A percentile compares a stretch with the other conserved stretches of the same genome.
Evolutionary conservation across 2,888 invertebrate species (phyloP).

Genomic region (Pristionchus entomophagus): DNA sequence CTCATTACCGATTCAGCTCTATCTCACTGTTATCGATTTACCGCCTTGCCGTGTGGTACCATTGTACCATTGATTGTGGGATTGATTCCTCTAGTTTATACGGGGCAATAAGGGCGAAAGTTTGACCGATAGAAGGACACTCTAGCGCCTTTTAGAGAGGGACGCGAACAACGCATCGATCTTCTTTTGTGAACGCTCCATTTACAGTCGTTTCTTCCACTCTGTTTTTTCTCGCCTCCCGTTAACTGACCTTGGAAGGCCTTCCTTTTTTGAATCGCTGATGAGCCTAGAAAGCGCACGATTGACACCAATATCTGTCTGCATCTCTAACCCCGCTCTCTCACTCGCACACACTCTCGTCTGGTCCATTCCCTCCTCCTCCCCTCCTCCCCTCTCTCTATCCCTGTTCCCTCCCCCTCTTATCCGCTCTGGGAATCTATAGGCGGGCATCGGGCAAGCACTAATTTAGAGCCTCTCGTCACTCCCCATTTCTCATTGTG

Average conservation of each 20-base stretch:
- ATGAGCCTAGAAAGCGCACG: background rate
- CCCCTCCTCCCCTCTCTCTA: background rate
- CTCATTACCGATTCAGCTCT: constrained; percentile 12
- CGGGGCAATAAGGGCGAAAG: constrained; percentile 1
- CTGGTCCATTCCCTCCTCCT: background rate
- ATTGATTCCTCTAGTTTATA: background rate
- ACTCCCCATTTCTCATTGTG: background rate
- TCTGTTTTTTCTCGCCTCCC: background rate
- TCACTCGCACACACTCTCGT: constrained; percentile 15
- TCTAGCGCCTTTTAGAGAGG: constrained; percentile 3
- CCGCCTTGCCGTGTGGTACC: background rate
- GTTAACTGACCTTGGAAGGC: background rate
- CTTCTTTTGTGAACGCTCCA: background rate
- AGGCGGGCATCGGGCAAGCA: background rate
- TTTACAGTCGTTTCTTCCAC: background rate
- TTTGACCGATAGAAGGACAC: constrained; percentile 17
- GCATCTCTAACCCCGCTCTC: constrained; percentile 19
- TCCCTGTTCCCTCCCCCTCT: background rate
- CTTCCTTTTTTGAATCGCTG: background rate
- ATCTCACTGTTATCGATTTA: background rate
- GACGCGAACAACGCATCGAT: no score
- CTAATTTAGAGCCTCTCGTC: background rate
- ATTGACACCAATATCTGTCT: background rate
- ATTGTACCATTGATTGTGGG: background rate
- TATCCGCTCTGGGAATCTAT: background rate